phyloP scores from a whole-genome alignment of 1,140 invertebrate genomes.

The Sogatella furcifera region DNA sequence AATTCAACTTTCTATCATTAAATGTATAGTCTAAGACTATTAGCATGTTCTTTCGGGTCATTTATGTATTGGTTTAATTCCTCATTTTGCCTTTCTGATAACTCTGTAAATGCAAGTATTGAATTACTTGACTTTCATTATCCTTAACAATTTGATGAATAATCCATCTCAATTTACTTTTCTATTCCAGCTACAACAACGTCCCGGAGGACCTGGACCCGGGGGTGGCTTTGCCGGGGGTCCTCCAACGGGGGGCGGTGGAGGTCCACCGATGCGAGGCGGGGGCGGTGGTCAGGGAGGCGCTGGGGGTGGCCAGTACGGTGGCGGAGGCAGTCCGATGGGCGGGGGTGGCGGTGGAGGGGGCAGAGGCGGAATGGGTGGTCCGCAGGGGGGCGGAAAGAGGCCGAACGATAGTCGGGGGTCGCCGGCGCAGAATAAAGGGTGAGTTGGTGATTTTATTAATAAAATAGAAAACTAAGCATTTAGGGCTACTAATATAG shows the following conservation, averaged over 20 bases:
- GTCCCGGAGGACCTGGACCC: slow-evolving; percentile 30
- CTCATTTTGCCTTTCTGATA: too few species aligned
- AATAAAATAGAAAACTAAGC: too few species aligned
- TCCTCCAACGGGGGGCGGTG: slow-evolving; percentile 23
- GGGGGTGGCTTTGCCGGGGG: slow-evolving; percentile 14
- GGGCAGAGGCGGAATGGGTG: slow-evolving; percentile 44
- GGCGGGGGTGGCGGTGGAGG: slow-evolving; percentile 44
- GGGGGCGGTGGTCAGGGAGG: slow-evolving; percentile 35
- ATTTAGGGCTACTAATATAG: too few species aligned
- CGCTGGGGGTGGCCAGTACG: slow-evolving; percentile 28
- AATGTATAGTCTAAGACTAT: too few species aligned
- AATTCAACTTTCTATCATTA: too few species aligned
- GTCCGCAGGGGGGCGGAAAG: slow-evolving; percentile 42
- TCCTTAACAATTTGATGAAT: not conserved
- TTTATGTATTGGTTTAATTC: too few species aligned
- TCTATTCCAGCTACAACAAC: slow-evolving; percentile 35
- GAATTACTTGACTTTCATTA: too few species aligned
- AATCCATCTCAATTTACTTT: too few species aligned
- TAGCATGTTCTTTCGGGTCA: too few species aligned
- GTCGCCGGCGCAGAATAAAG: slow-evolving; percentile 38
- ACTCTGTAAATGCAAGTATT: not conserved
- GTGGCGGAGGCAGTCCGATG: slow-evolving; percentile 42
- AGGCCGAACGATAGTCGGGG: slow-evolving; percentile 46
- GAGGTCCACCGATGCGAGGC: slow-evolving; percentile 36
- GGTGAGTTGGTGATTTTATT: slow-evolving; percentile 13